Evolutionary conservation across 2,113 vertebrate species (phyloP).

Genomic region (Megatriorchis doriae): DNA sequence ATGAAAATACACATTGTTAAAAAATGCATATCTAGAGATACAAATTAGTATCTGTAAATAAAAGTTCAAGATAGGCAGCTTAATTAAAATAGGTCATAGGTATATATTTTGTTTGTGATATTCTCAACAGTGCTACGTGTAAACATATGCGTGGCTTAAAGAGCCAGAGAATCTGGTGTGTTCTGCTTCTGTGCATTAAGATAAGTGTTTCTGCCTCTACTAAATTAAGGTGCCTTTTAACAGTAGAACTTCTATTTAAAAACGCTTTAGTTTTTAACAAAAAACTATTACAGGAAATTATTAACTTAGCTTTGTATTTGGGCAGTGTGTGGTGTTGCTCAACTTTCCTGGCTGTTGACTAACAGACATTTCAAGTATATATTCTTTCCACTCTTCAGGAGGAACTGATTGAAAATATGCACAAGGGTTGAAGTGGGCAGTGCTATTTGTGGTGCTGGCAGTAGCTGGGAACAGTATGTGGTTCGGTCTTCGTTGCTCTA

Average conservation of each 20-base stretch:
- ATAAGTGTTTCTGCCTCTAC: background rate
- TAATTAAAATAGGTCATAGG: background rate
- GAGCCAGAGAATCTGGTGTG: background rate
- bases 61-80: background rate
- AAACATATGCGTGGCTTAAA: background rate
- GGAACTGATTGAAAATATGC: accelerated
- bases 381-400: background rate
- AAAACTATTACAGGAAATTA: background rate
- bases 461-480: accelerated
- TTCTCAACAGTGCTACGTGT: background rate
- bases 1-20: background rate
- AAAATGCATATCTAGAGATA: background rate
- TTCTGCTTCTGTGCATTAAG: background rate
- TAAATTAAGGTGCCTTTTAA: background rate
- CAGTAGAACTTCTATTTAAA: background rate
- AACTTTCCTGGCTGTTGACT: too few species aligned
- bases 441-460: too few species aligned
- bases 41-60: background rate
- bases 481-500: accelerated
- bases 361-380: too few species aligned
- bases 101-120: background rate
- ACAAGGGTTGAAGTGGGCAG: background rate
- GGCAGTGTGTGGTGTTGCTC: background rate
- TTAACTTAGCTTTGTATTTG: background rate
- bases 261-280: background rate